Evolutionary conservation across 2,888 invertebrate species (phyloP).

Genomic region (Morinoia aosen): DNA sequence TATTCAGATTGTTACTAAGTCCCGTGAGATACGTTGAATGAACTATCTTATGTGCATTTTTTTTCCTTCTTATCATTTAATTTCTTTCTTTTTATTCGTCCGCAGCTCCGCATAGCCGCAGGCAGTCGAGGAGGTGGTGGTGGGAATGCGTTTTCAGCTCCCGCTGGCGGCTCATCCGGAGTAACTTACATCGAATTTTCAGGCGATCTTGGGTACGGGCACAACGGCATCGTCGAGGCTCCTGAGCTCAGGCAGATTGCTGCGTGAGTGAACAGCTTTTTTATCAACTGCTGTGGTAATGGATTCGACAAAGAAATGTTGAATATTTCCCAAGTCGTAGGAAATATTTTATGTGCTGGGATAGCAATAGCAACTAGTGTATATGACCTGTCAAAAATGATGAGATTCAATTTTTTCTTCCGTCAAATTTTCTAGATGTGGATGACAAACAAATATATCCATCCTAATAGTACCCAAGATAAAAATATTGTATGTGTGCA

Average conservation of each 20-base stretch:
- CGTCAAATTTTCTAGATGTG: too few species aligned
- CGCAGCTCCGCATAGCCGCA: not conserved
- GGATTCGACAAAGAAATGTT: too few species aligned
- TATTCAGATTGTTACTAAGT: too few species aligned
- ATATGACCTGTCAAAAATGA: too few species aligned
- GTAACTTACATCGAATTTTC: conserved; percentile 42
- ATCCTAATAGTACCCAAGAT: too few species aligned
- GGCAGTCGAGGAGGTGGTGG: not conserved
- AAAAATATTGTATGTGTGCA: too few species aligned
- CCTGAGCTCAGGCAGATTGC: conserved; percentile 25
- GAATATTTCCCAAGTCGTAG: too few species aligned
- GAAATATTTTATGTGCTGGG: too few species aligned
- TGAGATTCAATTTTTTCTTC: too few species aligned
- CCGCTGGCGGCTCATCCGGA: conserved; percentile 13
- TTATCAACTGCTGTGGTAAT: not conserved
- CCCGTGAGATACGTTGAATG: not conserved
- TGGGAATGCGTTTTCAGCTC: not conserved
- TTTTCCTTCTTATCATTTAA: not conserved
- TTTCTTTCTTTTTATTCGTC: not conserved
- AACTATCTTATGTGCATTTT: not conserved
- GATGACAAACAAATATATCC: too few species aligned
- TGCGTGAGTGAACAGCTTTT: not conserved
- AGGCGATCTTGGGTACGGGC: not conserved
- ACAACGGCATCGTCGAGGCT: conserved; percentile 50
- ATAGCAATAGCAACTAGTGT: too few species aligned